Conservation (phyloP, 2,888 invertebrate species). For the Sarcophaga variegata region DNA sequence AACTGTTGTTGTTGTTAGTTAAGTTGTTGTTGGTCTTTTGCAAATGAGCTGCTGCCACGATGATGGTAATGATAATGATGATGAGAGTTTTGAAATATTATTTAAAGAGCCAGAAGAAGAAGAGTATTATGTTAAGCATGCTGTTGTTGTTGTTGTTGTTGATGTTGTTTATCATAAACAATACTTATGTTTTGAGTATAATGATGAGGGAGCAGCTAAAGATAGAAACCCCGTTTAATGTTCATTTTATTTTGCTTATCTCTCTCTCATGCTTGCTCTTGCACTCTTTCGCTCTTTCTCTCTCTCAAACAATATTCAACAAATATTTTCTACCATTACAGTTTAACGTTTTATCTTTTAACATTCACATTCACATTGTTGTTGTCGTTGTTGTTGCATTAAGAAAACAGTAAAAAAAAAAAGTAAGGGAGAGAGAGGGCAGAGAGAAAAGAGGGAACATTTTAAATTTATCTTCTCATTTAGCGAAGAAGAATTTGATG, state of each 20-base stretch:
- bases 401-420: too few relatives aligned
- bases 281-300: not conserved
- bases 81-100: constrained; percentile 21
- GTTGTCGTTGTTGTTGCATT: too few relatives aligned
- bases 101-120: not conserved
- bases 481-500: not conserved
- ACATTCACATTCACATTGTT: not conserved
- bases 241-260: not conserved
- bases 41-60: too few relatives aligned
- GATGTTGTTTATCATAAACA: not conserved
- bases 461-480: not conserved
- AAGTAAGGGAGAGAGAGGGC: not conserved
- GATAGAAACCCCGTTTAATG: not conserved
- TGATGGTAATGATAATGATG: not conserved
- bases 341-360: not conserved
- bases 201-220: not conserved
- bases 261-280: not conserved
- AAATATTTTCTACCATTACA: constrained; percentile 2
- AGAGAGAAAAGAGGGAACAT: not conserved
- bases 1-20: not conserved
- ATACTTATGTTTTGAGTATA: too few relatives aligned
- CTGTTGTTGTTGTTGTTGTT: constrained; percentile 20
- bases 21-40: constrained; percentile 9
- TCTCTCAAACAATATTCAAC: constrained; percentile 12
- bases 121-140: constrained; percentile 49